These are phyloP conservation scores for Ischnura elegans DNA, from an alignment of 2,888 invertebrate species.

Conservation along the genomic window DNA sequence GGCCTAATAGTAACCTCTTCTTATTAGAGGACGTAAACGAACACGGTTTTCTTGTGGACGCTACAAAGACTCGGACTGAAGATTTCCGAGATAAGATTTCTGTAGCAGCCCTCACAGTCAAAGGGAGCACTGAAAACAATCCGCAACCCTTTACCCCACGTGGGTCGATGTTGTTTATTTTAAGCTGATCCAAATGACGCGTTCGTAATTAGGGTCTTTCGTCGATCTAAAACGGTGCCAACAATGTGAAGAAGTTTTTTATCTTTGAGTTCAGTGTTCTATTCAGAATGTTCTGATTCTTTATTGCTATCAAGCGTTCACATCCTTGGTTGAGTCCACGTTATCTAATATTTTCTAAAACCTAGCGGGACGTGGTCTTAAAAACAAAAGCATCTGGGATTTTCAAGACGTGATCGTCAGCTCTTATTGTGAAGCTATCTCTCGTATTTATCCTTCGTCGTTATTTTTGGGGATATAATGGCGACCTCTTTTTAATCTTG, in stretches of 20 bases:
- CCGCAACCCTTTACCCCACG: not conserved
- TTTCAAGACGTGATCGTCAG: too few relatives aligned
- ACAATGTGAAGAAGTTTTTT: not conserved
- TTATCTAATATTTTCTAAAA: too few relatives aligned
- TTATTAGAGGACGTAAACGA: not conserved
- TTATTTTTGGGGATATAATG: too few relatives aligned
- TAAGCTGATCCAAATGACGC: not conserved
- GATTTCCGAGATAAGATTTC: not conserved
- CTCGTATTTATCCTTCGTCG: too few relatives aligned
- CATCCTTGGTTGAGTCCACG: not conserved
- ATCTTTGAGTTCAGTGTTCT: not conserved
- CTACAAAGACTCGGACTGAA: not conserved
- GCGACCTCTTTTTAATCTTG: too few relatives aligned
- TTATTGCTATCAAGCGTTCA: not conserved
- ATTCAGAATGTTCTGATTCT: not conserved
- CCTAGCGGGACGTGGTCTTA: too few relatives aligned
- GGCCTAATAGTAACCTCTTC: not conserved
- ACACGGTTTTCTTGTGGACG: not conserved
- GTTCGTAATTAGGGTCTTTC: not conserved
- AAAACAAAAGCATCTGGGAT: too few relatives aligned
- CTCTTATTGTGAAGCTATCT: too few relatives aligned
- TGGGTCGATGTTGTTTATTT: not conserved
- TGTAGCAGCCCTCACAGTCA: not conserved
- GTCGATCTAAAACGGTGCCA: not conserved
- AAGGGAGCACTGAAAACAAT: not conserved